Conservation (phyloP, 2,888 invertebrate genomes). For the Bugula neritina region DNA sequence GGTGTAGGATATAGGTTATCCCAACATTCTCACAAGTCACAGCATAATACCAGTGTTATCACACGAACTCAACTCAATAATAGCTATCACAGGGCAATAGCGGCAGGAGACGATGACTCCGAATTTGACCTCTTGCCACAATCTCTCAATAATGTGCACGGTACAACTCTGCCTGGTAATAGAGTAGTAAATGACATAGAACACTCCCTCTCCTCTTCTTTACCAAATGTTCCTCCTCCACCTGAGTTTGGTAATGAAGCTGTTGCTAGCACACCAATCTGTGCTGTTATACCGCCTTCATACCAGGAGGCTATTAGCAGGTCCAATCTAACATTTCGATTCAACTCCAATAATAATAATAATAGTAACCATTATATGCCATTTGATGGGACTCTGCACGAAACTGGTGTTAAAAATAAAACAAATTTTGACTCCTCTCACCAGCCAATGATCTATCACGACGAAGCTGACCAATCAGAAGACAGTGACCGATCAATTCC, state of each 20-base stretch:
- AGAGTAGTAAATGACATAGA: not conserved
- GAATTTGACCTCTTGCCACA: no score
- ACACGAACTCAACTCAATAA: not conserved
- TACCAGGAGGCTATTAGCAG: not conserved
- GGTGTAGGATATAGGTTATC: not conserved
- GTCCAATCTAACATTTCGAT: not conserved
- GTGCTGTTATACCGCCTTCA: not conserved
- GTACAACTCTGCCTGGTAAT: not conserved
- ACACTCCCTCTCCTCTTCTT: not conserved
- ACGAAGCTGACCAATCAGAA: not conserved
- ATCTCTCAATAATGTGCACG: not conserved
- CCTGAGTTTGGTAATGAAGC: constrained; percentile 18
- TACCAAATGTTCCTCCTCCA: constrained; percentile 6
- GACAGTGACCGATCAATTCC: not conserved
- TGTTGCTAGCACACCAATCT: not conserved
- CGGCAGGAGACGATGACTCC: not conserved
- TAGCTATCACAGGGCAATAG: constrained; percentile 18
- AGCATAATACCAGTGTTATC: not conserved
- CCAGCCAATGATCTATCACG: constrained; percentile 16
- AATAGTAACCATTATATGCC: not conserved
- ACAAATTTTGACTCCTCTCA: not conserved
- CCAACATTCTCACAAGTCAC: not conserved
- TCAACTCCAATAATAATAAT: constrained; percentile 8
- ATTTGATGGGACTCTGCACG: not conserved
- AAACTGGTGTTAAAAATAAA: not conserved